phyloP scores from a whole-genome alignment of 1,140 invertebrate genomes.

The Ptiloglossa arizonensis region DNA sequence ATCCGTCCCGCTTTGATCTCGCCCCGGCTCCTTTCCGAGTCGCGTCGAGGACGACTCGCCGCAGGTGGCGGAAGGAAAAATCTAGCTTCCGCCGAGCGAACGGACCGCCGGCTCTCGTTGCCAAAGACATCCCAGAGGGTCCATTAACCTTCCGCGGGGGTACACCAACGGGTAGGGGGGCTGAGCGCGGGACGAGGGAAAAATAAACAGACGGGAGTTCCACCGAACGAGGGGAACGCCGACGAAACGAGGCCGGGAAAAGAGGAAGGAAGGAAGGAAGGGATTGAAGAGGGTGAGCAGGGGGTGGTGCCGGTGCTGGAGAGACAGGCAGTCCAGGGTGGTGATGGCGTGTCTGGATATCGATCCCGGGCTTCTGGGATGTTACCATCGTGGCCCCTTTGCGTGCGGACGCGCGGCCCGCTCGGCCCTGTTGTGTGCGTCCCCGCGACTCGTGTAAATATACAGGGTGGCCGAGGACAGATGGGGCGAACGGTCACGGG shows the following conservation, averaged over 20 bases:
- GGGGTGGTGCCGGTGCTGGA: not conserved
- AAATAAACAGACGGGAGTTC: constrained; percentile 56
- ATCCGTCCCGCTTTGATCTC: constrained; percentile 16
- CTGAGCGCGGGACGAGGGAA: constrained; percentile 14
- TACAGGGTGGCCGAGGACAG: no score
- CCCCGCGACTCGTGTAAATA: not conserved
- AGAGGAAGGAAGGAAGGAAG: not conserved
- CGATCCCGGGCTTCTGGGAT: constrained; percentile 68
- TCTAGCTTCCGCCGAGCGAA: constrained; percentile 18
- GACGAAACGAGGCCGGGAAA: not conserved
- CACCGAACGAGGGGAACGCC: not conserved
- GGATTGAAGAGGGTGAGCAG: constrained; percentile 2
- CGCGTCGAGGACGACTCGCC: constrained; percentile 27
- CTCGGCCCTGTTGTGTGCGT: constrained; percentile 13
- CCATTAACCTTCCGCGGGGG: constrained; percentile 59
- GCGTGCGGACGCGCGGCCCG: constrained; percentile 29
- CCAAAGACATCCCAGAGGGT: constrained; percentile 57
- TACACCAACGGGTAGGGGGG: no score
- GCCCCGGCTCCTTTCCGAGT: not conserved
- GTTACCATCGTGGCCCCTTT: constrained; percentile 60
- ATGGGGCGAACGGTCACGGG: no score
- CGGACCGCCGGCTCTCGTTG: not conserved
- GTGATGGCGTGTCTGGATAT: constrained; percentile 70
- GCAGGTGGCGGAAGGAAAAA: constrained; percentile 44
- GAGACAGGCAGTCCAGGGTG: constrained; percentile 40